Percentiles rank a stretch among this genome's conserved stretches.
Conservation (phyloP, 1,140 invertebrate genomes). For the Cyphomyrmex costatus region DNA sequence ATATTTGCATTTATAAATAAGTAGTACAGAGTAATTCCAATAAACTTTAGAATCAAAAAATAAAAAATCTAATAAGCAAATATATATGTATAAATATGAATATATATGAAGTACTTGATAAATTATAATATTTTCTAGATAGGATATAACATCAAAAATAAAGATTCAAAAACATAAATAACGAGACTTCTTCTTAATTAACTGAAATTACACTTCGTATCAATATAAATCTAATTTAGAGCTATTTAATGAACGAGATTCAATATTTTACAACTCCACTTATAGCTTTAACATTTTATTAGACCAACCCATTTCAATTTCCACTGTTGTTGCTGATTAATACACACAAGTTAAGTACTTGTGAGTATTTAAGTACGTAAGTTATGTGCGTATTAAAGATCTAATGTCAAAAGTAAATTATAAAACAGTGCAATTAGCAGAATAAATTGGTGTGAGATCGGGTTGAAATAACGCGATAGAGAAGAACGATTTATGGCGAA, state of each 20-base stretch:
- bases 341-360: conserved; percentile 10
- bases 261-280: conserved; percentile 2
- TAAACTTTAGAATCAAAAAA: neutral
- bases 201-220: neutral
- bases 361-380: neutral
- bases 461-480: conserved; percentile 14
- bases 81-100: neutral
- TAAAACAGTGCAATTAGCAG: conserved; percentile 31
- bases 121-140: neutral
- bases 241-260: conserved; percentile 6
- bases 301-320: conserved; percentile 18
- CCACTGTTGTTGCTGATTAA: neutral
- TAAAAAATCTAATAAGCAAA: neutral
- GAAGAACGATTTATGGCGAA: conserved; percentile 5
- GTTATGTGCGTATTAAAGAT: conserved; percentile 27
- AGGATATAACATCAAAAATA: neutral
- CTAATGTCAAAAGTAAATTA: conserved; percentile 34
- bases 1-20: neutral
- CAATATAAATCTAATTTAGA: conserved; percentile 19
- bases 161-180: neutral
- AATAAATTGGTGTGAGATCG: neutral
- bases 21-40: neutral
- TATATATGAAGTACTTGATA: neutral
- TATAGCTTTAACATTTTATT: neutral
- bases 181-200: neutral